Evolutionary conservation across 2,797 vertebrate genomes (phyloP), one percentile per base, ranked within the genome.

Genomic region (Neostethus bicornis): DNA sequence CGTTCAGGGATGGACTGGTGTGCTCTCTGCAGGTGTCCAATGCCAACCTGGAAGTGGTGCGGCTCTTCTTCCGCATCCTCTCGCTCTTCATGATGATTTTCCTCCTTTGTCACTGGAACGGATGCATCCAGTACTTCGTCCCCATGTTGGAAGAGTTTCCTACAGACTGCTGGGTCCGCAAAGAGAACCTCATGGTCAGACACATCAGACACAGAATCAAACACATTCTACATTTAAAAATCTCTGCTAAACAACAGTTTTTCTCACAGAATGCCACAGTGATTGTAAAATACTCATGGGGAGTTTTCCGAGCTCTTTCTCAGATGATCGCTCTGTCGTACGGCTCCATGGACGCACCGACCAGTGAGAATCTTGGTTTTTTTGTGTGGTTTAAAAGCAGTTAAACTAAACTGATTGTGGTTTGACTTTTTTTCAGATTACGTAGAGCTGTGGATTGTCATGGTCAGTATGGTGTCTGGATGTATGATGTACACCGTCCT

Each of bases 21-120:
- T 54, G 10, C 4, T 57, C 20, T 59, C 13, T 44, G 16, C 69
- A 93, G 91, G 90, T 93, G 54, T 92, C 92, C 11, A 90, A 92
- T 44, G 85, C 91, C 29, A 92, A 92, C 73, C 57, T 91, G 81
- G 92, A 93, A 71, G 90, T 91, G 60, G 83, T 92, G 43, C 85
- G 88, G 3, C 61, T 93, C 26, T 89, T 93, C 70, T 89, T 92
- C 68, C 86, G 90, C 60, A 70, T 92, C 61, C 29, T 92, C 54
- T 91, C 91, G 14, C 75, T 93, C 34, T 92, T 92, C 71, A 92
- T 91, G 87, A 92, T 92, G 89, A 92, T 93, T 37, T 92, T 92
- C 82, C 78, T 92, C 63, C 79, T 93, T 60, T 93, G 90, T 57
- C 92, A 93, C 75, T 93, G 91, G 92, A 93, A 93, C n/a, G 91